Conservation (phyloP, 2,888 invertebrate genomes). For the Ariolimax columbianus region DNA sequence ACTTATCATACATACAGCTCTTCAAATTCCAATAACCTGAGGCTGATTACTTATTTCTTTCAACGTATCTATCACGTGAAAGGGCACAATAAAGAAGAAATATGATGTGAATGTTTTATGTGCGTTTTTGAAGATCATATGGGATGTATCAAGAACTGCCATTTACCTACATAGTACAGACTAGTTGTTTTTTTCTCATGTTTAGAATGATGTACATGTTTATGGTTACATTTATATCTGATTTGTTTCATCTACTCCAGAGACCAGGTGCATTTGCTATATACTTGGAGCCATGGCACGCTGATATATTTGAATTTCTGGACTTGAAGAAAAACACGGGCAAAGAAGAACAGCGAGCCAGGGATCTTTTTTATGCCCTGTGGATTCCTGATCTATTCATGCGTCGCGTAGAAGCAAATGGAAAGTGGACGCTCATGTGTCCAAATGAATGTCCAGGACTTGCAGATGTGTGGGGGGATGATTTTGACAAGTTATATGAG, state of each 20-base stretch:
- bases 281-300: slow-evolving; percentile 99
- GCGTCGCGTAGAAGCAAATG: slow-evolving; percentile 89
- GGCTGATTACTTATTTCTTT: too few relatives aligned
- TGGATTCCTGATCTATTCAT: slow-evolving; percentile 99
- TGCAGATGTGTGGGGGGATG: slow-evolving; percentile 94
- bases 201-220: not conserved
- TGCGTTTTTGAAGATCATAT: too few relatives aligned
- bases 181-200: not conserved
- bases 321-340: slow-evolving; percentile 96
- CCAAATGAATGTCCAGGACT: slow-evolving; percentile 95
- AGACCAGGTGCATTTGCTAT: slow-evolving; percentile 98
- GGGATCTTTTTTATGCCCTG: slow-evolving; percentile 96
- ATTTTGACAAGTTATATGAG: slow-evolving; percentile 92
- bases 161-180: too few relatives aligned
- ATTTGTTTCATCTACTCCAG: slow-evolving; percentile 69
- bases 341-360: slow-evolving; percentile 94
- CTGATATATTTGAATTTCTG: slow-evolving; percentile 96
- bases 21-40: too few relatives aligned
- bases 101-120: too few relatives aligned
- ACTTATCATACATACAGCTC: too few relatives aligned
- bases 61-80: too few relatives aligned
- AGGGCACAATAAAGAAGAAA: too few relatives aligned
- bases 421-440: slow-evolving; percentile 96
- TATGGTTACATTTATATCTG: not conserved
- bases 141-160: too few relatives aligned